phyloP scores from a whole-genome alignment of 2,113 vertebrate genomes.

The Ancistrus triradiatus region DNA sequence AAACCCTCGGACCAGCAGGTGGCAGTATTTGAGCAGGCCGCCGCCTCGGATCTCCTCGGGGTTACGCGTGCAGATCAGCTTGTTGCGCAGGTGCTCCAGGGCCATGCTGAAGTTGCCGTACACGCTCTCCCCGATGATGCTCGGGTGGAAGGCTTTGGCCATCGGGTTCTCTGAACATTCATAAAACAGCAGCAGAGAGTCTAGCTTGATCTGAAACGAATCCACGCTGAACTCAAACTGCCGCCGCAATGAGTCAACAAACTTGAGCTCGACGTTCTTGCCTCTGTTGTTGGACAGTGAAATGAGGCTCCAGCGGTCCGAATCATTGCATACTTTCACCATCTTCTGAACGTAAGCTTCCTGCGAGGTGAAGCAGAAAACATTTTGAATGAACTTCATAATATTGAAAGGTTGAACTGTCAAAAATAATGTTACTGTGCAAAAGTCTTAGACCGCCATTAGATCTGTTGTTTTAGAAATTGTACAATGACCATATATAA shows the following conservation, averaged over 20 bases:
- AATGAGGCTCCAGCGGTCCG: constrained; percentile 98
- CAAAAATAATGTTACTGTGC: too few relatives aligned
- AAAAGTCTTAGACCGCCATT: too few relatives aligned
- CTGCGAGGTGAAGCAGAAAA: constrained; percentile 56
- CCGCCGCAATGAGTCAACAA: constrained; percentile 92
- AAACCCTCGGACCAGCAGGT: constrained; percentile 94
- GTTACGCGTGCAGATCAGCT: constrained; percentile 93
- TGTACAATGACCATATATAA: too few relatives aligned
- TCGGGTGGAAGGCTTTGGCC: constrained; percentile 95
- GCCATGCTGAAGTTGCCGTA: constrained; percentile 92
- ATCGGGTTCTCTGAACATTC: constrained; percentile 97
- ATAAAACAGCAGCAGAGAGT: constrained; percentile 96
- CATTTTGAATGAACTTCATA: background rate
- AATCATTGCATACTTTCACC: constrained; percentile 98
- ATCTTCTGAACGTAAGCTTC: constrained; percentile 99
- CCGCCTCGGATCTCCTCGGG: constrained; percentile 97
- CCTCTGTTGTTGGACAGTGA: constrained; percentile 97
- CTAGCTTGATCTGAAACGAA: constrained; percentile 97
- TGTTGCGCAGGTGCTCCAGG: constrained; percentile 92
- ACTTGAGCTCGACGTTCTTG: constrained; percentile 98
- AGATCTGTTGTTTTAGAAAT: too few relatives aligned
- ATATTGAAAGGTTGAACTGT: too few relatives aligned
- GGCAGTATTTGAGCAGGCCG: constrained; percentile 98
- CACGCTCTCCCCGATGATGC: constrained; percentile 93
- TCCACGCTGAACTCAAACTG: constrained; percentile 99